These are phyloP conservation scores for Columba guinea DNA, from an alignment of 2,797 vertebrate genomes.

Conservation along the genomic window DNA sequence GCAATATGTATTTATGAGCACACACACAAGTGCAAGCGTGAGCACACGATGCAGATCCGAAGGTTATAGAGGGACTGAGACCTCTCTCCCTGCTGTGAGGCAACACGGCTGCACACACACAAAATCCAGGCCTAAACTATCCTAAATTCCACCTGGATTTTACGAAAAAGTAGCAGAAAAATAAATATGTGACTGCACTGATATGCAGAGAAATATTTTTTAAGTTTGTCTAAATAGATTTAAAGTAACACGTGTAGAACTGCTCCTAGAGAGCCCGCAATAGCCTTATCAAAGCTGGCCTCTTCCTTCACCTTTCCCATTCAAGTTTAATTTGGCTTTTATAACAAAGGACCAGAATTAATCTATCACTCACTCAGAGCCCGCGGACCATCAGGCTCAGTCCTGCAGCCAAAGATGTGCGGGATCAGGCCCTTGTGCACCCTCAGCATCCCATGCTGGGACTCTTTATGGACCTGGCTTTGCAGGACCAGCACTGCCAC, in stretches of 20 bases:
- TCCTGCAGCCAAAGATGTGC: accelerated
- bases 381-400: not conserved
- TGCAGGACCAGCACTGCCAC: not conserved
- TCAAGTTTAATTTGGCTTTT: not conserved
- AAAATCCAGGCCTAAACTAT: not conserved
- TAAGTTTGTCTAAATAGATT: not conserved
- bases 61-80: not conserved
- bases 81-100: accelerated
- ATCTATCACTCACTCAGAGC: accelerated
- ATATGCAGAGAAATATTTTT: not conserved
- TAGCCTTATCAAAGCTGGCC: not conserved
- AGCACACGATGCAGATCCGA: not conserved
- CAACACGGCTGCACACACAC: not conserved
- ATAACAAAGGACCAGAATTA: not conserved
- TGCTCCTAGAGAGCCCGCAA: accelerated
- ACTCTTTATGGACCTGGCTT: not conserved
- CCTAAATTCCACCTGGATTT: not conserved
- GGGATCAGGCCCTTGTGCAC: not conserved
- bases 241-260: not conserved
- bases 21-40: not conserved
- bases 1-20: not conserved
- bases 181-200: not conserved
- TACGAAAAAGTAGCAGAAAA: not conserved
- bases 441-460: accelerated
- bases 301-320: not conserved